Evolutionary conservation across 30 jellyfish, hydroid and myxozoan species (phyloP).

Genomic region (Mastigias papua): DNA sequence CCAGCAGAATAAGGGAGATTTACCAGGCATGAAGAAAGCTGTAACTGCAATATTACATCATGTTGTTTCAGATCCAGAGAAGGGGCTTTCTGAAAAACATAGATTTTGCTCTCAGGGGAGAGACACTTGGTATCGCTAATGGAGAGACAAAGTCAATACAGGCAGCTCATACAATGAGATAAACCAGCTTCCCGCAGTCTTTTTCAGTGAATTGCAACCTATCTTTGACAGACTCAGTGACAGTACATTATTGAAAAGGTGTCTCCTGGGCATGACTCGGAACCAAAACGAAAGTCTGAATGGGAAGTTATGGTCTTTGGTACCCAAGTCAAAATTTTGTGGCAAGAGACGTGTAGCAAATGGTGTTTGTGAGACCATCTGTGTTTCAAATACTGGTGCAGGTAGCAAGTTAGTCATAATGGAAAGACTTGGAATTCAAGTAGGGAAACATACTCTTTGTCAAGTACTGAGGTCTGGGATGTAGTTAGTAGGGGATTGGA

Average conservation of each 20-base stretch:
- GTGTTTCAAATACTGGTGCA: not conserved
- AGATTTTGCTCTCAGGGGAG: slow-evolving; percentile 24
- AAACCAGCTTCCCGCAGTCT: slow-evolving; percentile 8
- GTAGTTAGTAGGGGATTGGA: too few species aligned
- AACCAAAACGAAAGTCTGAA: slow-evolving; percentile 36
- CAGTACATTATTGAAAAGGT: slow-evolving; percentile 4
- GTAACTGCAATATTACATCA: slow-evolving; percentile 24
- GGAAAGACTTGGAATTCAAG: slow-evolving; percentile 12
- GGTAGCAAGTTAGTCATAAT: not conserved
- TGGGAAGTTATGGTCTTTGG: slow-evolving; percentile 21
- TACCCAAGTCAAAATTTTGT: slow-evolving; percentile 28
- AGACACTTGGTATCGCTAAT: slow-evolving; percentile 24
- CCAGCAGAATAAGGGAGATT: slow-evolving; percentile 17
- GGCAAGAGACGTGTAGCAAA: slow-evolving; percentile 15
- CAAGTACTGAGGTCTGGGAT: too few species aligned
- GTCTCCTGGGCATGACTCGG: slow-evolving; percentile 32
- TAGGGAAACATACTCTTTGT: slow-evolving; percentile 13
- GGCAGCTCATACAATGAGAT: not conserved
- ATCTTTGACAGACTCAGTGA: slow-evolving; percentile 19
- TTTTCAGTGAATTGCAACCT: slow-evolving; percentile 10
- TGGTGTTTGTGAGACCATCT: slow-evolving; percentile 27
- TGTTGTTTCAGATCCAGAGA: slow-evolving; percentile 2
- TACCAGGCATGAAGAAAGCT: slow-evolving; percentile 22
- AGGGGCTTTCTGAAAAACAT: slow-evolving; percentile 13
- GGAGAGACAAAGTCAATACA: slow-evolving; percentile 8